Evolutionary conservation across 2,797 vertebrate genomes (phyloP).

Genomic region (Epinephelus malabaricus): DNA sequence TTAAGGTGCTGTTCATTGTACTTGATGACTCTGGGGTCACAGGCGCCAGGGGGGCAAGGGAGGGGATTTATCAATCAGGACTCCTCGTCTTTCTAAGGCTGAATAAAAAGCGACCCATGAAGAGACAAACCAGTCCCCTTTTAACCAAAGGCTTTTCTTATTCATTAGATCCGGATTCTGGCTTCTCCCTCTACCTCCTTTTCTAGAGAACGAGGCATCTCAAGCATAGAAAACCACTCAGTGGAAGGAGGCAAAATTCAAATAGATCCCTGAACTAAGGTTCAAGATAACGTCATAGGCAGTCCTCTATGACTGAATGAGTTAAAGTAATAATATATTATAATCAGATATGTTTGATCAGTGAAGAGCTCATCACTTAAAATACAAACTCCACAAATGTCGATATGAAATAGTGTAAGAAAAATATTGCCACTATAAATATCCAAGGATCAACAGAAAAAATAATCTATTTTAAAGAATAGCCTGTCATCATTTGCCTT

Average conservation of each 20-base stretch:
- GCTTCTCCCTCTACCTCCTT: conserved; percentile 79
- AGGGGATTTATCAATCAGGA: conserved; percentile 92
- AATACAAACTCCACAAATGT: too few relatives aligned
- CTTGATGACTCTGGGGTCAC: conserved; percentile 91
- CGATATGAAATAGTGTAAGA: neutral
- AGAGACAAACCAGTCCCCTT: conserved; percentile 87
- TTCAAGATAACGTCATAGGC: conserved; percentile 51
- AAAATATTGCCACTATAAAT: neutral
- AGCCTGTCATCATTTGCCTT: conserved; percentile 12
- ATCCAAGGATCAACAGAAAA: neutral
- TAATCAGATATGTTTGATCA: neutral
- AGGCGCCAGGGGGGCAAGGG: conserved; percentile 86
- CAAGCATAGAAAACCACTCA: conserved; percentile 73
- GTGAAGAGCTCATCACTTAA: too few relatives aligned
- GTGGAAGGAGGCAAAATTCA: conserved; percentile 59
- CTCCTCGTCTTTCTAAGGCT: conserved; percentile 88
- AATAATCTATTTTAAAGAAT: neutral
- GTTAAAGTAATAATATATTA: conserved; percentile 1
- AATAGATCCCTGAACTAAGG: conserved; percentile 51
- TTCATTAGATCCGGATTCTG: conserved; percentile 86
- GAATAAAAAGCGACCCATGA: conserved; percentile 87
- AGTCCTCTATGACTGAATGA: neutral
- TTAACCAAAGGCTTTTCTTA: conserved; percentile 84
- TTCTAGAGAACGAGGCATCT: conserved; percentile 71
- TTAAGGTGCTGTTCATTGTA: conserved; percentile 85